Evolutionary conservation across 2,888 invertebrate species (phyloP).

Genomic region (Rhagium mordax): DNA sequence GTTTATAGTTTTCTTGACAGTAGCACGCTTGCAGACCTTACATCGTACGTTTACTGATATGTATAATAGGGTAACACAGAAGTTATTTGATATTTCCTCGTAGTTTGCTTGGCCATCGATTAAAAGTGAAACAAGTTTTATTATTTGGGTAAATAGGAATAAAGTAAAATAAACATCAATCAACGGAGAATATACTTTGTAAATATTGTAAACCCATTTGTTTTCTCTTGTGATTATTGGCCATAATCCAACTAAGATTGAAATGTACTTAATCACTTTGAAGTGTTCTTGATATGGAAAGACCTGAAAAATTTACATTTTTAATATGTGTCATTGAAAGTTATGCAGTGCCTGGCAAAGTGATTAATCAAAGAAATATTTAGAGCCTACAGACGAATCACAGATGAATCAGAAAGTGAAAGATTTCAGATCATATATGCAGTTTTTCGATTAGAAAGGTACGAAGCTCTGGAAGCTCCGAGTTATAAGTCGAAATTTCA

Average conservation of each 20-base stretch:
- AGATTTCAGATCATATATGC: no score
- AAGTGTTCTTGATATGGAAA: neutral
- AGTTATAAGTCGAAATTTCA: no score
- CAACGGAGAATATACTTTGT: neutral
- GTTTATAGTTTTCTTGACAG: neutral
- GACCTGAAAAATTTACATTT: slow-evolving; percentile 2
- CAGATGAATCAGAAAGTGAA: no score
- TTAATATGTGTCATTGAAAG: no score
- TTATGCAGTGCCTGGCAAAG: no score
- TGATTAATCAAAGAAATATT: no score
- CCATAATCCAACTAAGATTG: slow-evolving; percentile 5
- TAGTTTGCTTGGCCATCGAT: neutral
- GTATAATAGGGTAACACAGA: neutral
- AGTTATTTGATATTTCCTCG: neutral
- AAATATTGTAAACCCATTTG: neutral
- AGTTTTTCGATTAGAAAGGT: no score
- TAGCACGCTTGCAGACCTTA: neutral
- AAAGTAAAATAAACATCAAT: neutral
- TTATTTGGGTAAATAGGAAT: neutral
- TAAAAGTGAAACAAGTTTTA: neutral
- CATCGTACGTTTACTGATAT: neutral
- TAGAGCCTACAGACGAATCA: no score
- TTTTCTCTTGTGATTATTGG: neutral
- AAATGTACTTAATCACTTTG: slow-evolving; percentile 3
- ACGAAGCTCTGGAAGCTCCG: no score